phyloP scores from a whole-genome alignment of 2,888 invertebrate species.

The Trichopoda pennipes region DNA sequence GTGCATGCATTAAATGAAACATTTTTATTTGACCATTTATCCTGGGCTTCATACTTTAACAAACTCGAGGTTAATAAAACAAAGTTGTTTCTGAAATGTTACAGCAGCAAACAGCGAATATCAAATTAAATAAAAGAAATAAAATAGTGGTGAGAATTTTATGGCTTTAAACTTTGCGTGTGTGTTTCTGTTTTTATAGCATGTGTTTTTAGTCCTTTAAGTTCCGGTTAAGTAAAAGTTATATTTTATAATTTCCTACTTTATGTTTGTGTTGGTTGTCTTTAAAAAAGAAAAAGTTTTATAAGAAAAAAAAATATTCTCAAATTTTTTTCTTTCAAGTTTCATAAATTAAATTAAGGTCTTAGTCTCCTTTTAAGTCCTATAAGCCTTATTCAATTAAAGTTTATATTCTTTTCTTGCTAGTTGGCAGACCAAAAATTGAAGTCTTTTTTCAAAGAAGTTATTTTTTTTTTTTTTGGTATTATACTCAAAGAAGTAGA shows the following conservation, averaged over 20 bases:
- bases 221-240: conserved; percentile 61
- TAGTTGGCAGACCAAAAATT: conserved; percentile 10
- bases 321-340: neutral
- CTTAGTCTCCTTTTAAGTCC: conserved; percentile 41
- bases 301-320: conserved; percentile 11
- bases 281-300: conserved; percentile 16
- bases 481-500: neutral
- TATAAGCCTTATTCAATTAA: conserved; percentile 52
- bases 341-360: conserved; percentile 33
- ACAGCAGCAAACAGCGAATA: conserved; percentile 7
- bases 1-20: conserved; percentile 40
- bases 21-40: conserved; percentile 61
- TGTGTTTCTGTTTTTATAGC: neutral
- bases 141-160: conserved; percentile 47
- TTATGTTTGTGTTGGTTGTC: conserved; percentile 46
- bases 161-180: conserved; percentile 39
- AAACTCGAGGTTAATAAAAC: conserved; percentile 64
- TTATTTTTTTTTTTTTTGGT: neutral
- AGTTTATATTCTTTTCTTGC: conserved; percentile 42
- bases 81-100: conserved; percentile 54
- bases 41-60: conserved; percentile 54
- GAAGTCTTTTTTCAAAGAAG: neutral
- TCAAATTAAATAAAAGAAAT: neutral
- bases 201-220: conserved; percentile 2
- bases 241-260: conserved; percentile 59